These are phyloP conservation scores for Zygaena filipendulae DNA, from an alignment of 2,888 invertebrate species.

Conservation along the genomic window DNA sequence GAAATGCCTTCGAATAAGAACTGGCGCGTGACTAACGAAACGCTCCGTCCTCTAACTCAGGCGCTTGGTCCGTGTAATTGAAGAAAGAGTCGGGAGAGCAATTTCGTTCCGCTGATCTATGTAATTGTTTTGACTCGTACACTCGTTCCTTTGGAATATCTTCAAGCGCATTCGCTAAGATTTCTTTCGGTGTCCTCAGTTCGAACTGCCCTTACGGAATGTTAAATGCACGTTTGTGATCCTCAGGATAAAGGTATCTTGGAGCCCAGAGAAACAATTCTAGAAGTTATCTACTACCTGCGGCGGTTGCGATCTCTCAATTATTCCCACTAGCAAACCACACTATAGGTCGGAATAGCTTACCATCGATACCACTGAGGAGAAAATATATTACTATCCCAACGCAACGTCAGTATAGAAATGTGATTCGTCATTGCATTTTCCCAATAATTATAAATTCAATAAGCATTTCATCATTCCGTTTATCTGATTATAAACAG, in stretches of 20 bases:
- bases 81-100: slow-evolving; percentile 21
- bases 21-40: slow-evolving; percentile 43
- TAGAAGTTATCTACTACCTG: slow-evolving; percentile 11
- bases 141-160: slow-evolving; percentile 12
- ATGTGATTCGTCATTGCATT: no score
- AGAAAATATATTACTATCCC: no score
- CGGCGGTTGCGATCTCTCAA: slow-evolving; percentile 39
- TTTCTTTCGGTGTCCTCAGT: neutral
- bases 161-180: slow-evolving; percentile 1
- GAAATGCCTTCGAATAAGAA: slow-evolving; percentile 38
- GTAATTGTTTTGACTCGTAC: slow-evolving; percentile 18
- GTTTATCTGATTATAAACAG: no score
- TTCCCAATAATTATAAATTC: no score
- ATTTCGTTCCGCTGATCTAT: slow-evolving; percentile 22
- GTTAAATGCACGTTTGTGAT: neutral
- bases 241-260: neutral
- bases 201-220: neutral
- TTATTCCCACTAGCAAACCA: slow-evolving; percentile 24
- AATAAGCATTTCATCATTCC: no score
- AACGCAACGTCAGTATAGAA: no score
- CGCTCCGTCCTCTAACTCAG: slow-evolving; percentile 28
- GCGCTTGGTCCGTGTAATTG: no score
- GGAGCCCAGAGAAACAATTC: neutral
- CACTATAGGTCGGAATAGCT: no score
- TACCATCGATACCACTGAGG: no score